These are phyloP conservation scores for Micromussa lordhowensis DNA, from an alignment of 92 coral and sea anemone species.

Conservation along the genomic window DNA sequence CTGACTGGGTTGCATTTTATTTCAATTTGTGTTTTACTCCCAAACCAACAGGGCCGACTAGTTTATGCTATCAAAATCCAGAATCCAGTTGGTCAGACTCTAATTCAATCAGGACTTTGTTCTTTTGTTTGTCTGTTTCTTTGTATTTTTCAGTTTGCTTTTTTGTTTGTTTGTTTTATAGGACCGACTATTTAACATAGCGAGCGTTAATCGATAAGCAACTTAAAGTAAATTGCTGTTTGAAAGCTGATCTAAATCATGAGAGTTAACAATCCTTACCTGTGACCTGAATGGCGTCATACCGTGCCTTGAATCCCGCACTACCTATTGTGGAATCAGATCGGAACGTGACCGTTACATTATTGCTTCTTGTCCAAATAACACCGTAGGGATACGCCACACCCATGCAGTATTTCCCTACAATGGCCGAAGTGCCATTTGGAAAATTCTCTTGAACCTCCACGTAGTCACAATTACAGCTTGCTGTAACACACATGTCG, in stretches of 20 bases:
- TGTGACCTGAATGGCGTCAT: conserved; percentile 18
- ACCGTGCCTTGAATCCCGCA: conserved; percentile 47
- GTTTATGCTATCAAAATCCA: no score
- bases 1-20: no score
- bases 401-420: conserved; percentile 61
- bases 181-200: no score
- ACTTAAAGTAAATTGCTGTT: not conserved
- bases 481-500: conserved; percentile 2
- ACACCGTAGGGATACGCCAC: conserved; percentile 26
- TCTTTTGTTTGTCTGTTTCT: no score
- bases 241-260: not conserved
- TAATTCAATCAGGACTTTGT: no score
- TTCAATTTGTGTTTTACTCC: no score
- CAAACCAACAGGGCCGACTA: no score
- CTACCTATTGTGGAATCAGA: conserved; percentile 22
- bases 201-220: no score
- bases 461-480: conserved; percentile 60
- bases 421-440: conserved; percentile 10
- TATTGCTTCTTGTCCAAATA: conserved; percentile 40
- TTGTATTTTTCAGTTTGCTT: no score
- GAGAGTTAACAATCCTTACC: conserved; percentile 17
- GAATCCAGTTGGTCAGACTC: no score
- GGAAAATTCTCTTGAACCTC: conserved; percentile 29
- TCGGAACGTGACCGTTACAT: conserved; percentile 43
- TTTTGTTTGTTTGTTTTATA: no score